Base-by-base conservation (phyloP, 2,888 invertebrate genomes). In the Nineta flava region DNA sequence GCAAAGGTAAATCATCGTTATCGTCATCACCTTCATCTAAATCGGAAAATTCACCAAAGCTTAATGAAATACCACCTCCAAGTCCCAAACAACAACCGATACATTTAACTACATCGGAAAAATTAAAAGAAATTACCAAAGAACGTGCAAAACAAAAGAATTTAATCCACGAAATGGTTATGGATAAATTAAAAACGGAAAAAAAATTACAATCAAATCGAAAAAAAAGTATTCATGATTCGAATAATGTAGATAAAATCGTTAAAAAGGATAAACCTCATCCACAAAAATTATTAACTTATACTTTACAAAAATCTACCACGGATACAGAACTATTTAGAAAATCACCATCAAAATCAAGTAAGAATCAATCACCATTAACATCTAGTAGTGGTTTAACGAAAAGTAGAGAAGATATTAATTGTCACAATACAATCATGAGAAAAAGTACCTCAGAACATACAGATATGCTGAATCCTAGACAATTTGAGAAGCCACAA, bases 61-160 rank as follows among this genome's bases (percentile, higher is more conserved):
- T 65, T 67, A 9, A n/a, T 7, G 26, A 21, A 26, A 44, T 12
- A n/a, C 26, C 42, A 42, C 42, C 42, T 17, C 5, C 42, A 42
- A 42, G 10, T 7, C 44, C 44, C 26, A 13, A 17, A 13, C 15
- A n/a, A 12, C 15, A 44, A 19, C 7, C 15, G 10, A 3, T 26
- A 12, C 26, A 69, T 6, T 61, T 51, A 34, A 70, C 77, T 47
- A 73, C 80, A 3, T 75, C 74, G 1, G 72, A 77, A 51, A 83
- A 81, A 61, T 72, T 84, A 49, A 83, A 87, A 62, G 83, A 85
- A 67, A 74, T 90, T 34, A 81, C 82, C 54, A 77, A 83, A 60
- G 87, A 87, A 62, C 73, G 87, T 50, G 83, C 82, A 38, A 83
- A 86, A 60, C 87, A 90, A 65, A 88, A 87, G 55, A 84, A 82